Base-by-base conservation (phyloP, 2,113 vertebrate genomes). In the Silurus glanis region DNA sequence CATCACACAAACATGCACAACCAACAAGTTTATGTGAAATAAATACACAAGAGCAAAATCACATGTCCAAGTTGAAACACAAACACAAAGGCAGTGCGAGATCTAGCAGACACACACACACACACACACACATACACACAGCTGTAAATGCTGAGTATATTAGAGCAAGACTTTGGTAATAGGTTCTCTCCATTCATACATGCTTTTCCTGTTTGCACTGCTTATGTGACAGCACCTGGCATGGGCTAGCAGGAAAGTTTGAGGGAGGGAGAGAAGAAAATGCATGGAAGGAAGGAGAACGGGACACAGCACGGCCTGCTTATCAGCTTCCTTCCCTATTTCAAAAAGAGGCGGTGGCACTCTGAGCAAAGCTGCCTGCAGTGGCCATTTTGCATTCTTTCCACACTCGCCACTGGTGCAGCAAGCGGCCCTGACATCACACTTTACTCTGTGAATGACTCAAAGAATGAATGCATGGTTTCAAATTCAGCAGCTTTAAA, bases 171-270 rank as follows among this genome's bases (percentile, higher is more conserved):
- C 55, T 76, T 61, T 37, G 80, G 82, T 49, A 59, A 56, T 51
- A 80, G 81, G 19, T 71, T 25, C 12, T 83, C 55, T 45, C 67
- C 78, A 72, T 49, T 86, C 78, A 85, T 85, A 74, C 75, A 8
- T 87, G 86, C 67, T 74, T 76, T 87, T 86, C 83, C 87, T 85
- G 84, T 86, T 78, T 55, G 61, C 25, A 53, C 47, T 76, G 83
- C 69, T 69, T 23, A 74, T 37, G 71, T 87, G 82, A 89, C 3
- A 45, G 49, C 83, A 85, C n/a, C 86, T 87, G 84, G 71, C 82
- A 71, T 80, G 80, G 9, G 6, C 58, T 25, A 45, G 62, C 71
- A 53, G 74, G 71, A 82, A 49, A 66, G 83, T 69, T 59, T 23
- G 83, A 86, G 79, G 49, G 64, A 28, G 47, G 64, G 72, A 37